These are phyloP conservation scores for Protomyctophum bolini DNA, from an alignment of 2,113 vertebrate species.

Conservation along the genomic window DNA sequence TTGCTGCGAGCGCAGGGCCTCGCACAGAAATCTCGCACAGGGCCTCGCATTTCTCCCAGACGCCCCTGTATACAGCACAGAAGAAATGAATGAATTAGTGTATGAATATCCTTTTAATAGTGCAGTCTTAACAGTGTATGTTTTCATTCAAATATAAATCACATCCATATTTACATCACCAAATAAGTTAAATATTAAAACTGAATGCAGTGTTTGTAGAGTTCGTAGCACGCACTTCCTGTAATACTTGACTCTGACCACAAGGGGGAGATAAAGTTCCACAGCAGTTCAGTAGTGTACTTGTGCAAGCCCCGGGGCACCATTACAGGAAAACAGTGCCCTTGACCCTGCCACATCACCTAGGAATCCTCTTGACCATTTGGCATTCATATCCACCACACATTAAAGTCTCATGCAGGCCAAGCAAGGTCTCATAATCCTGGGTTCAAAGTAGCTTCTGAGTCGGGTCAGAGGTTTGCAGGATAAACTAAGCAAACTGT, in stretches of 20 bases:
- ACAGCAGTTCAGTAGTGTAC: slow-evolving; percentile 18
- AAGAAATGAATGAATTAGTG: background rate
- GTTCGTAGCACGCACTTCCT: slow-evolving; percentile 18
- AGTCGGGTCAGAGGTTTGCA: background rate
- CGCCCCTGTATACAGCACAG: background rate
- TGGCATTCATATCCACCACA: background rate
- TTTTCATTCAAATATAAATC: slow-evolving; percentile 40
- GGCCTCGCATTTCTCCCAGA: too few relatives aligned
- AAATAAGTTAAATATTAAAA: slow-evolving; percentile 63
- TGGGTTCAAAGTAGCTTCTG: slow-evolving; percentile 7
- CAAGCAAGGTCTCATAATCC: slow-evolving; percentile 5
- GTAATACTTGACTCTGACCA: slow-evolving; percentile 43
- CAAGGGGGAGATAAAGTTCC: slow-evolving; percentile 36
- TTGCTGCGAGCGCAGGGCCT: too few relatives aligned
- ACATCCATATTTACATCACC: slow-evolving; percentile 50
- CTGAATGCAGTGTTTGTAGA: slow-evolving; percentile 4
- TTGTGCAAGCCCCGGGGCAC: background rate
- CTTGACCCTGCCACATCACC: too few relatives aligned
- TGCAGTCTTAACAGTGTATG: slow-evolving; percentile 41
- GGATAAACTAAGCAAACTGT: background rate
- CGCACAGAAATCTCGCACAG: too few relatives aligned
- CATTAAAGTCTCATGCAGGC: slow-evolving; percentile 7
- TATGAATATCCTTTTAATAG: slow-evolving; percentile 60
- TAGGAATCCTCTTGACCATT: background rate
- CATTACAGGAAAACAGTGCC: background rate